Base-by-base conservation (phyloP, 2,888 invertebrate genomes). In the Timema cristinae region DNA sequence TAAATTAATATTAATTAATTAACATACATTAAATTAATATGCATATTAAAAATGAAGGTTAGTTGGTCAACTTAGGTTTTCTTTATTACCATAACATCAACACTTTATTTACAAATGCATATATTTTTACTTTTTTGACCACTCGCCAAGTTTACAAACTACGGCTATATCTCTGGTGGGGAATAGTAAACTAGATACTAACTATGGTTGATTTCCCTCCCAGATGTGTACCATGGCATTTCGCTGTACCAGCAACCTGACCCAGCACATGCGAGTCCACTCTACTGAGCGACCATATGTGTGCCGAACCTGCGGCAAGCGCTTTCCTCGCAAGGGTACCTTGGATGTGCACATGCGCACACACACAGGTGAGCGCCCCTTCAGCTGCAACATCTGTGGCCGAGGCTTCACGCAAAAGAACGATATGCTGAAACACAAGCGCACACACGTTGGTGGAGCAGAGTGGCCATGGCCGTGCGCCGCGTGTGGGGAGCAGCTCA, bases 291-390 rank as follows among this genome's bases (percentile, higher is more conserved):
- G 77, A 9, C 76, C 77, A 6, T 76, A 77, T 72, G 71, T 75
- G 13, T 80, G 79, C 72, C 76, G 76, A 49, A 75, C 75, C 9
- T 80, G 80, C 72, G 77, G 76, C 7, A 79, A 79, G 71, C 73
- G 75, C 69, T 80, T 80, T 71, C 74, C 76, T 15, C 76, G 78
- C 47, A 78, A 78, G 71, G 77, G 77, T 61, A 78, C 77, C 71
- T 75, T 79, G 6, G 76, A 77, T n/a, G 79, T 77, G 56, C 80
- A 80, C 70, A 76, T 79, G 71, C 79, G 81, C 70, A 79, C 77
- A 50, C 82, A 81, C 69, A 81, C 80, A 1, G 80, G 80, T 0
- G 75, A 79, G 16, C 79, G 79, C 51, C 80, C 81, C 1, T 81
- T 77, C 71, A 68, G 74, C 5, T 82, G 82, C 68, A 76, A 75